Evolutionary conservation across 1,140 invertebrate genomes (phyloP).

Genomic region (Cydia pomonella): DNA sequence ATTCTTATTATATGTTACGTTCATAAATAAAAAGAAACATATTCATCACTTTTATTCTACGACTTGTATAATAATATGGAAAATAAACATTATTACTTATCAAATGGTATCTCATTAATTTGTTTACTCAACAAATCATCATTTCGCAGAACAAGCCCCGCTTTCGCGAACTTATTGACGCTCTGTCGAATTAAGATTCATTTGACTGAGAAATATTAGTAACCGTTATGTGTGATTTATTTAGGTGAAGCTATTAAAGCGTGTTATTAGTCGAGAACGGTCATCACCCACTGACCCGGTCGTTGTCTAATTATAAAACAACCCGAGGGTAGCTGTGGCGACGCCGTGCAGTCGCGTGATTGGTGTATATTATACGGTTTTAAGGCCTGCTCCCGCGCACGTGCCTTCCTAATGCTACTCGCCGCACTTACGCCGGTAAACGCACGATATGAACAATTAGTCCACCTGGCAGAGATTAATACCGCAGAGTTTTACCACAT

Average conservation of each 20-base stretch:
- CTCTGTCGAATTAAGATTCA: constrained; percentile 61
- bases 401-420: constrained; percentile 53
- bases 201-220: constrained; percentile 51
- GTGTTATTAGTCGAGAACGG: constrained; percentile 46
- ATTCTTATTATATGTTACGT: constrained; percentile 42
- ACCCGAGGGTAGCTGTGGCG: constrained; percentile 41
- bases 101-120: constrained; percentile 36
- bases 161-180: constrained; percentile 58
- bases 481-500: constrained; percentile 48
- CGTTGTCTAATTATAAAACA: constrained; percentile 53
- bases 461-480: constrained; percentile 53
- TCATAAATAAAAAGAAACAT: constrained; percentile 42
- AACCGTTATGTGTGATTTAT: constrained; percentile 64
- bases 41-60: constrained; percentile 41
- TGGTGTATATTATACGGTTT: not conserved
- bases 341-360: not conserved
- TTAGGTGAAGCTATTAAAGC: constrained; percentile 55
- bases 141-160: constrained; percentile 45
- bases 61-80: constrained; percentile 46
- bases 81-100: constrained; percentile 47
- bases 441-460: constrained; percentile 62
- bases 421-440: too few species aligned
- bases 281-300: constrained; percentile 64
- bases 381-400: constrained; percentile 37
- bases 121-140: constrained; percentile 41